Evolutionary conservation across 2,113 vertebrate genomes (phyloP), one percentile per base, ranked within the genome.

Genomic region (Thinocorus orbignyianus): DNA sequence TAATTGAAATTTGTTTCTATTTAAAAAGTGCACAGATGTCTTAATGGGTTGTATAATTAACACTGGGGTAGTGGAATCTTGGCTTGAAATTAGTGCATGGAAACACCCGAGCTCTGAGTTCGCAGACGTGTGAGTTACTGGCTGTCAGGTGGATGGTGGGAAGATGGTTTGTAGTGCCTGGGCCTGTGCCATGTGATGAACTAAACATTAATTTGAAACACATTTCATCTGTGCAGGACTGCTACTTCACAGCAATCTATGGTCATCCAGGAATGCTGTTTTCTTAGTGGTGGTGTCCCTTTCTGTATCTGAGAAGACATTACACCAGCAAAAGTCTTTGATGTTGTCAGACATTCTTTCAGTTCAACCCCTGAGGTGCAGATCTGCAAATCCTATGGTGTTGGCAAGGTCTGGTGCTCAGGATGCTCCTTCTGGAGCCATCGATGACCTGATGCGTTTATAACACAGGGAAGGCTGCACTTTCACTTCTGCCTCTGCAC

Each of bases 401-500:
- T 48, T 4, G 9, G 24, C 49, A 95, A 92, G 84, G 64, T 88
- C 51, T 91, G 81, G 66, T 95, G 86, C 84, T 81, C 25, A 33
- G 72, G 83, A 90, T 92, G 90, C 85, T 90, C 37, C 84, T 90
- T 93, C 93, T 87, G 94, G 96, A 96, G 91, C 91, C 91, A 94
- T 97, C 91, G 95, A 81, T 96, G 95, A 94, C 95, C 96, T 78
- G 90, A 93, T 26, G 72, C 83, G 86, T 93, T 88, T 86, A 51
- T 91, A 97, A 94, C 73, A 60, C 46, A 81, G 84, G 72, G 49
- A 91, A 94, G 58, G 61, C 65, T 93, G 78, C 69, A 58, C 76
- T 94, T 94, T 66, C 15, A 37, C 33, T 84, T 93, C 88, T 93
- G 77, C 71, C 77, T 76, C 64, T 83, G 84, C 94, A 54, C 77